Conservation (phyloP, 2,797 vertebrate genomes). For the Ptychadena robeensis region DNA sequence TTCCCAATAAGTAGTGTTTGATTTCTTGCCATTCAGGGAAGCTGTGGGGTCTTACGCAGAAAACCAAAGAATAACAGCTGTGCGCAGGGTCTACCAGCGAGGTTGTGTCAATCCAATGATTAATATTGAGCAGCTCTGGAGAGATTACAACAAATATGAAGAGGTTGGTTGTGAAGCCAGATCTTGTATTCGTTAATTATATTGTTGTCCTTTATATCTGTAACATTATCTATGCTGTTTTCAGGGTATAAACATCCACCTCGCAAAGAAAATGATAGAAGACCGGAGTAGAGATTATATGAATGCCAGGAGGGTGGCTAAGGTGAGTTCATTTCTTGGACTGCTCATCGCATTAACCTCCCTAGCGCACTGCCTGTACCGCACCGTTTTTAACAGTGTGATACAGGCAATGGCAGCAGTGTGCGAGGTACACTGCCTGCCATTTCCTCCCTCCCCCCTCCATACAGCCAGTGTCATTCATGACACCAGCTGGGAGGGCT, state of each 20-base stretch:
- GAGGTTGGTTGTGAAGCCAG: constrained; percentile 79
- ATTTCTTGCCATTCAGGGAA: constrained; percentile 78
- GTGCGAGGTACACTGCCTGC: no score
- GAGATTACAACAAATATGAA: constrained; percentile 99
- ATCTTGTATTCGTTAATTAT: neutral
- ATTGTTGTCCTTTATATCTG: neutral
- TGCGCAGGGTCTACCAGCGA: constrained; percentile 96
- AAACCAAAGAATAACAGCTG: constrained; percentile 97
- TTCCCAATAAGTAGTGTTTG: constrained; percentile 17
- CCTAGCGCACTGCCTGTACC: no score
- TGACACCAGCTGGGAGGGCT: no score
- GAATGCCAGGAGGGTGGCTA: constrained; percentile 97
- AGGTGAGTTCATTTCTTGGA: constrained; percentile 85
- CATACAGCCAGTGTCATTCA: no score
- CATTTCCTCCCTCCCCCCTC: no score
- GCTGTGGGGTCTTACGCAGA: constrained; percentile 98
- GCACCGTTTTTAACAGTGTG: no score
- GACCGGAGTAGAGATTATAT: constrained; percentile 98
- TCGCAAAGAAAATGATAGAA: constrained; percentile 99
- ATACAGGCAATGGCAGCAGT: no score
- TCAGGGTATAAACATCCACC: constrained; percentile 97
- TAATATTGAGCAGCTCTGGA: constrained; percentile 98
- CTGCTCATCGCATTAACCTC: no score
- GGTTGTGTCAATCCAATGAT: constrained; percentile 99
- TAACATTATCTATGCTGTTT: constrained; percentile 35